Evolutionary conservation across 2,888 invertebrate genomes (phyloP), one percentile per base, ranked within the genome.

Genomic region (Sylvicola fuscatus): DNA sequence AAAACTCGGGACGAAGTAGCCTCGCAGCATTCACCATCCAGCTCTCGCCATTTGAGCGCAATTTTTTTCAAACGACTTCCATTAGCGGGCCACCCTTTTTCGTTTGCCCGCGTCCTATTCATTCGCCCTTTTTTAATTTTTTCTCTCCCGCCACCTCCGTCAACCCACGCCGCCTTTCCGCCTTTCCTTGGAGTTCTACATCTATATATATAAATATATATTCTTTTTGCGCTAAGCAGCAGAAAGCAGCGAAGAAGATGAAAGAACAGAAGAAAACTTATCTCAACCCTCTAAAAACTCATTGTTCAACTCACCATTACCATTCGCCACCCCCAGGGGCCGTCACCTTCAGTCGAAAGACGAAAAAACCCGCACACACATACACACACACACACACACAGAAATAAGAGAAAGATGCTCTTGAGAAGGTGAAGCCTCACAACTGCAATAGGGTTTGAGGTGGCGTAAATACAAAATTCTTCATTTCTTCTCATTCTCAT

Each of bases 61-160:
- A 34, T 34, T 21, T 34, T 34, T 34, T 34, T 34, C 34, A 34
- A 34, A 34, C 34, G 34, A 34, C 34, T 34, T 34, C 34, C 34
- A 34, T 34, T 34, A 34, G 34, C 34, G 27, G 34, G 34, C 34
- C 34, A 34, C 34, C 34, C 34, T 34, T 34, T 34, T 34, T 34
- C 27, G 21, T 21, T 21, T 21, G 21, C 21, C 21, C 21, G 21
- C 21, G 21, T 21, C 5, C 21, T 21, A 21, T 21, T 21, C 21
- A 21, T 21, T 21, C 21, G 21, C 21, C 21, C 21, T 21, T 21
- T 21, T 21, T 21, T 21, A 21, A 21, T 21, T 21, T 21, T 21
- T 21, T 21, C 8, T 21, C n/a, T n/a, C n/a, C n/a, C n/a, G n/a
- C 8, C 21, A 21, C 8, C 21, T 21, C 21, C 21, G 4, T 21